Base-by-base conservation (phyloP, 2,888 invertebrate genomes). In the Synanthedon tipuliformis region DNA sequence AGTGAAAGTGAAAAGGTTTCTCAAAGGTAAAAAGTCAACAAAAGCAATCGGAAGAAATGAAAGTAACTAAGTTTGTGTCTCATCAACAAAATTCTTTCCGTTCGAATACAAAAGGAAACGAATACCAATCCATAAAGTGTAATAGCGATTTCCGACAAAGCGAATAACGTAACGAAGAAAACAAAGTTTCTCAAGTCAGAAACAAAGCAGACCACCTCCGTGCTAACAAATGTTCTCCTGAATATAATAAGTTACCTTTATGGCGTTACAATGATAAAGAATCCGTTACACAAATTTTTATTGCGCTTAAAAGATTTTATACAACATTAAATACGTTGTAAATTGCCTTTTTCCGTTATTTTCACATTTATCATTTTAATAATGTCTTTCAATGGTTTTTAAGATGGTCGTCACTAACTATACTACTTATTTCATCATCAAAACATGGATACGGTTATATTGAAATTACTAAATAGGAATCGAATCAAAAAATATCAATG, bases 121-220 rank as follows among this genome's bases (percentile, higher is more conserved):
- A 74, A 73, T 73, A 66, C 65, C 69, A 71, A 73, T 76, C 62
- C 64, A 71, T 73, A 75, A 71, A 71, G 62, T 68, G 66, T 74
- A 66, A 64, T 65, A 71, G 65, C 70, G 64, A 73, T 71, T 76
- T 64, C 60, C 63, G 62, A 68, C 65, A 66, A 70, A 70, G 68
- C 69, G 73, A 71, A 76, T 70, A 73, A 68, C 68, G 68, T 74
- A 69, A 67, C 68, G 58, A 69, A 62, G 61, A 63, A 66, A 69
- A 74, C 72, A 73, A 77, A 81, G 75, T 78, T 81, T 65, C 55
- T 56, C 57, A 62, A 66, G 60, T 62, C 53, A 60, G 75, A 79
- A 78, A 80, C 77, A 78, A 80, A 78, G 66, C 77, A 79, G 75
- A 67, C 69, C 65, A 67, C 70, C 69, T 69, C 64, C 61, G 63